phyloP scores from a whole-genome alignment of 2,113 vertebrate genomes.

The Phaethon lepturus region DNA sequence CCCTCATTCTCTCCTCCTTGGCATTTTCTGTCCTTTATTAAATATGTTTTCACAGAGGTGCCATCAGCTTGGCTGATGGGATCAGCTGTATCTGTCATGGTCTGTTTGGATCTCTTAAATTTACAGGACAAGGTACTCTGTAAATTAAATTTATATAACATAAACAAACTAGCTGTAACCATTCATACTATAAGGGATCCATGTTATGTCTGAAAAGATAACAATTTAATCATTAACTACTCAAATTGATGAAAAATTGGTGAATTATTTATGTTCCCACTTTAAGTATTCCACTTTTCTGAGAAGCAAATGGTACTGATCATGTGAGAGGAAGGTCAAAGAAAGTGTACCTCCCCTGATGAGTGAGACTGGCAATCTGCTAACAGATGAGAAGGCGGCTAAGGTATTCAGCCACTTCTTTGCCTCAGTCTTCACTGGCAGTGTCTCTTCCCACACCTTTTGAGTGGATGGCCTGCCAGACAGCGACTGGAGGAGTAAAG shows the following conservation, averaged over 20 bases:
- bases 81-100: neutral
- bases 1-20: rapidly evolving
- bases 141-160: neutral
- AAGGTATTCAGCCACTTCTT: too few species aligned
- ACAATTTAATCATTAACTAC: neutral
- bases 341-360: too few species aligned
- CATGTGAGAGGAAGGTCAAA: too few species aligned
- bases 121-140: neutral
- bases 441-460: too few species aligned
- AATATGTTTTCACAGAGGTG: neutral
- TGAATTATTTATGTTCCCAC: neutral
- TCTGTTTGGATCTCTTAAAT: neutral
- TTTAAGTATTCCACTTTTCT: neutral
- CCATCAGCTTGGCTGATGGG: neutral
- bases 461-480: too few species aligned
- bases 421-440: too few species aligned
- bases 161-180: neutral
- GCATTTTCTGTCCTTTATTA: neutral
- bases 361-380: too few species aligned
- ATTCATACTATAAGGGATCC: neutral
- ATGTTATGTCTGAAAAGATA: neutral
- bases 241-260: neutral
- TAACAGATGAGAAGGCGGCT: too few species aligned
- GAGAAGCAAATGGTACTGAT: neutral
- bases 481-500: too few species aligned